These are phyloP conservation scores for Aythya baeri DNA, from an alignment of 2,113 vertebrate genomes.

Conservation along the genomic window DNA sequence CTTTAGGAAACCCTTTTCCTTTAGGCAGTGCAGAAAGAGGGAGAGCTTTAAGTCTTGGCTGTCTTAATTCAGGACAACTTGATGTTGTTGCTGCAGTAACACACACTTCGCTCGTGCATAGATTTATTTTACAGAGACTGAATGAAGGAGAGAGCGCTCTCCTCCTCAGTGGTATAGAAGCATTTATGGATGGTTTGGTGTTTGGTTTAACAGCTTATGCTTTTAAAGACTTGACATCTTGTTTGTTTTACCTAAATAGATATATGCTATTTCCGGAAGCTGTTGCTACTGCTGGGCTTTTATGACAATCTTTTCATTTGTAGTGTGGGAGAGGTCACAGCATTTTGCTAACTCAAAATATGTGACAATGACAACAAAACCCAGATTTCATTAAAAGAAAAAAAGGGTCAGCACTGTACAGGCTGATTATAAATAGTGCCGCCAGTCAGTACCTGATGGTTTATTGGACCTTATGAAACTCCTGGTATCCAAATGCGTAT, in stretches of 20 bases:
- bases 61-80: background rate
- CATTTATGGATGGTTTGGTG: background rate
- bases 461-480: constrained; percentile 55
- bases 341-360: background rate
- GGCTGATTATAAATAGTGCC: constrained; percentile 55
- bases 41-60: background rate
- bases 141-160: background rate
- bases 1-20: background rate
- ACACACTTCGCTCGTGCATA: fast-evolving
- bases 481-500: constrained; percentile 51
- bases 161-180: background rate
- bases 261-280: background rate
- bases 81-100: background rate
- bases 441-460: constrained; percentile 25
- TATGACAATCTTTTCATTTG: background rate
- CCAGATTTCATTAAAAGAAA: constrained; percentile 46
- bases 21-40: background rate
- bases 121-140: background rate
- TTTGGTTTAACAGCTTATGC: background rate
- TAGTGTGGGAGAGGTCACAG: background rate
- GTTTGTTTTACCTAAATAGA: constrained; percentile 38
- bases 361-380: constrained; percentile 37
- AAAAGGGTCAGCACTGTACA: constrained; percentile 11
- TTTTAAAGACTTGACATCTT: constrained; percentile 44
- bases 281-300: background rate